These are phyloP conservation scores for Microplitis demolitor DNA, from an alignment of 1,140 invertebrate species.

Conservation along the genomic window DNA sequence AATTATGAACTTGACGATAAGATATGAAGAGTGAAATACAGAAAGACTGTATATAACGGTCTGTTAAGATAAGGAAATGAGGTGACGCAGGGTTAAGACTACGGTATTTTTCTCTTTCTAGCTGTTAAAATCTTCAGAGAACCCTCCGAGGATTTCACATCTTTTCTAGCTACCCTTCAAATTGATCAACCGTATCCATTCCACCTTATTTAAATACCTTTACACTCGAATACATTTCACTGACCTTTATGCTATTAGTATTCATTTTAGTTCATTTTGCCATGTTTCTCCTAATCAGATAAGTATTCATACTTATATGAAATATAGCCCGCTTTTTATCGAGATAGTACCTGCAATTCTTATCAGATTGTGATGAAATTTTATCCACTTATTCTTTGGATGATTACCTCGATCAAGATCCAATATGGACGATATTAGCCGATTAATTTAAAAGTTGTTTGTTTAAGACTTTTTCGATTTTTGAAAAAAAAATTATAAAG, in stretches of 20 bases:
- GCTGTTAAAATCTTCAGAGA: constrained; percentile 35
- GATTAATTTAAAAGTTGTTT: too few relatives aligned
- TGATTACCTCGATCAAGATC: too few relatives aligned
- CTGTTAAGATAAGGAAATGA: constrained; percentile 64
- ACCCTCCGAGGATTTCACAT: constrained; percentile 48
- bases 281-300: too few relatives aligned
- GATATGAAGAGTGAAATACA: constrained; percentile 24
- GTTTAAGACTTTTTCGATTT: too few relatives aligned
- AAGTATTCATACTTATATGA: too few relatives aligned
- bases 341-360: too few relatives aligned
- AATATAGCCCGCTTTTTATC: too few relatives aligned
- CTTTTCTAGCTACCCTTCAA: constrained; percentile 18
- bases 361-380: too few relatives aligned
- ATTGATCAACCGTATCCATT: constrained; percentile 33
- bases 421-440: too few relatives aligned
- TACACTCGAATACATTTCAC: constrained; percentile 54
- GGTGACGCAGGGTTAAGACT: constrained; percentile 49
- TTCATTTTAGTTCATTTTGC: too few relatives aligned
- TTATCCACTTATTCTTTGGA: too few relatives aligned
- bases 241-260: constrained; percentile 29
- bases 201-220: constrained; percentile 54
- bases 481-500: too few relatives aligned
- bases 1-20: constrained; percentile 17
- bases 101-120: not conserved
- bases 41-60: constrained; percentile 49